phyloP scores from a whole-genome alignment of 2,888 invertebrate species.

The Xanthorhoe spadicearia region DNA sequence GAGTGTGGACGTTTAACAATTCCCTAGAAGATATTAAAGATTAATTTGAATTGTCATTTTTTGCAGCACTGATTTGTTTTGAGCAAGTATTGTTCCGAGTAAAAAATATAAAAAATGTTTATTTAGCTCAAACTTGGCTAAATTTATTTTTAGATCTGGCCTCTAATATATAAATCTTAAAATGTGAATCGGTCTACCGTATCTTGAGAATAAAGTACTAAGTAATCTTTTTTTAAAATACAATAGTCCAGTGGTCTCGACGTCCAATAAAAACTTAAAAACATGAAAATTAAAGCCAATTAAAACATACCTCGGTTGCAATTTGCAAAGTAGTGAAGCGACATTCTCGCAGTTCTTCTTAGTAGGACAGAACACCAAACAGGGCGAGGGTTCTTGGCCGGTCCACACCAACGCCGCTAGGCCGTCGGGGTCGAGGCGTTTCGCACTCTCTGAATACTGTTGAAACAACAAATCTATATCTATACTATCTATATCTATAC shows the following conservation, averaged over 20 bases:
- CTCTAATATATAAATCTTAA: no score
- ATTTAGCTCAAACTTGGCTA: no score
- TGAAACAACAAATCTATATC: conserved; percentile 16
- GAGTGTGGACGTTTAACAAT: conserved; percentile 55
- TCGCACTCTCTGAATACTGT: conserved; percentile 86
- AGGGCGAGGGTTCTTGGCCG: conserved; percentile 85
- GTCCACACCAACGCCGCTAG: conserved; percentile 92
- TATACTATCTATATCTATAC: no score
- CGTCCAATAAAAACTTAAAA: neutral
- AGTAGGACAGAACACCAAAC: conserved; percentile 96
- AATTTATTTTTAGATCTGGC: no score
- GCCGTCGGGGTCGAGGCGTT: conserved; percentile 90
- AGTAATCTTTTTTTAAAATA: no score
- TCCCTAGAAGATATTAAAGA: conserved; percentile 50
- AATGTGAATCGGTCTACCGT: no score
- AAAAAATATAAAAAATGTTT: no score
- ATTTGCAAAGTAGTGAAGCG: conserved; percentile 89
- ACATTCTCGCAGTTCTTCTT: conserved; percentile 97
- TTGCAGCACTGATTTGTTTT: no score
- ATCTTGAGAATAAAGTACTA: no score
- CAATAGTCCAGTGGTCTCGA: no score
- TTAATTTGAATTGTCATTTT: no score
- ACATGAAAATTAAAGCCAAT: neutral
- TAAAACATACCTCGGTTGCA: conserved; percentile 72
- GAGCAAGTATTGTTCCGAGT: no score